These are phyloP conservation scores for Dicycla oo DNA, from an alignment of 2,888 invertebrate species.

Conservation along the genomic window DNA sequence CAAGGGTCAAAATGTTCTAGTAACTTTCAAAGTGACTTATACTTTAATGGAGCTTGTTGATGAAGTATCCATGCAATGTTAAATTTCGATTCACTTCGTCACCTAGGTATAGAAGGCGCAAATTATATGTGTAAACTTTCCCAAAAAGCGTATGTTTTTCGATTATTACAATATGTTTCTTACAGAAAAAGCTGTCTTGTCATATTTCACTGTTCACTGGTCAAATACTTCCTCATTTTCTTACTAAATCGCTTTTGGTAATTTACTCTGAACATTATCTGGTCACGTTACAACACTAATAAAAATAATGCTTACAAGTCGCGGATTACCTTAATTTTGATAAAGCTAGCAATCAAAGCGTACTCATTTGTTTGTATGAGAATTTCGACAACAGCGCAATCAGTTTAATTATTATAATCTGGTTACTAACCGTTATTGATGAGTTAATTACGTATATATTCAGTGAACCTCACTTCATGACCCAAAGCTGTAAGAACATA, in stretches of 20 bases:
- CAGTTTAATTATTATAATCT: constrained; percentile 12
- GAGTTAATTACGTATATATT: neutral
- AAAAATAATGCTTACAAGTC: neutral
- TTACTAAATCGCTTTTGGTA: neutral
- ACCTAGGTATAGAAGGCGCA: too few species aligned
- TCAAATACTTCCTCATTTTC: neutral
- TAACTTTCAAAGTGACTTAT: neutral
- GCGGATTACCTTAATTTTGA: neutral
- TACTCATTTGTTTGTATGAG: neutral
- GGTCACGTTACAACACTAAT: neutral
- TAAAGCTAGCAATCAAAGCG: neutral
- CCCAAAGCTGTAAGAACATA: neutral
- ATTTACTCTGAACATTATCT: neutral
- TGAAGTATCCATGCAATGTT: too few species aligned
- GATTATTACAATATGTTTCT: neutral
- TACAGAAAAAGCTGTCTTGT: too few species aligned
- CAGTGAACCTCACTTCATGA: too few species aligned
- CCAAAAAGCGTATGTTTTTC: neutral
- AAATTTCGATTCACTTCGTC: too few species aligned
- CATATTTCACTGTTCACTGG: neutral
- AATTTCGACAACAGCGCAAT: constrained; percentile 12
- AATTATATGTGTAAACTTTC: too few species aligned
- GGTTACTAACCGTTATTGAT: constrained; percentile 2
- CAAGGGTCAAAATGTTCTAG: neutral
- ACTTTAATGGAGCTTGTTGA: neutral